Evolutionary conservation across 2,113 vertebrate species (phyloP).

Genomic region (Geothlypis trichas): DNA sequence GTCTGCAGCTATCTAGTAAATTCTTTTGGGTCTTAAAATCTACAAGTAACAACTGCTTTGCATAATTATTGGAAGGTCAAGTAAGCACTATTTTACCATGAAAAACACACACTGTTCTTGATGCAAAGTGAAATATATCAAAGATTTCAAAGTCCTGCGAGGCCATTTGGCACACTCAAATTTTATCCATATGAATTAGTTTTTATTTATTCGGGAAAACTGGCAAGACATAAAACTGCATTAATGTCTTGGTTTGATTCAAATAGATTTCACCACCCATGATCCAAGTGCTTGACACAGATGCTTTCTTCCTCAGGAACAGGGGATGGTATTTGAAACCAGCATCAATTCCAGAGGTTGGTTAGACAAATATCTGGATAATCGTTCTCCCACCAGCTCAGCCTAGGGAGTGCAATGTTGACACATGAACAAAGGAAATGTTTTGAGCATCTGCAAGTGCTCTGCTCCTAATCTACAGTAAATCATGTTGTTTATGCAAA

Average conservation of each 20-base stretch:
- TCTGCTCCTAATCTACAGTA: background rate
- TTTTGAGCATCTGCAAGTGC: background rate
- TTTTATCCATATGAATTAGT: background rate
- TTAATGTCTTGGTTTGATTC: background rate
- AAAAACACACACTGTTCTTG: background rate
- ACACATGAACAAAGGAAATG: rapidly evolving
- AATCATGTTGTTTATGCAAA: background rate
- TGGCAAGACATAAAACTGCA: background rate
- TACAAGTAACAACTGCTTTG: background rate
- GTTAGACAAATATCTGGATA: background rate
- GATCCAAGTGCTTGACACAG: background rate
- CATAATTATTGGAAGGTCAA: background rate
- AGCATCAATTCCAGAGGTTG: background rate
- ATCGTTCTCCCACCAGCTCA: background rate
- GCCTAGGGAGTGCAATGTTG: rapidly evolving
- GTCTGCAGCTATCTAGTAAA: background rate
- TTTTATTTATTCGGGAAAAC: background rate
- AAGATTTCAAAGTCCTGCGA: background rate
- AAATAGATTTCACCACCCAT: background rate
- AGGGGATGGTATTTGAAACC: background rate
- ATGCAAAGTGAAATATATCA: background rate
- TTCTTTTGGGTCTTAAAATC: background rate
- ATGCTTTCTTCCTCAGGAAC: background rate
- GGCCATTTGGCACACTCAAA: background rate
- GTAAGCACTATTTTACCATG: background rate